phyloP scores from a whole-genome alignment of 2,797 vertebrate species.

The Sebastes diaconus region DNA sequence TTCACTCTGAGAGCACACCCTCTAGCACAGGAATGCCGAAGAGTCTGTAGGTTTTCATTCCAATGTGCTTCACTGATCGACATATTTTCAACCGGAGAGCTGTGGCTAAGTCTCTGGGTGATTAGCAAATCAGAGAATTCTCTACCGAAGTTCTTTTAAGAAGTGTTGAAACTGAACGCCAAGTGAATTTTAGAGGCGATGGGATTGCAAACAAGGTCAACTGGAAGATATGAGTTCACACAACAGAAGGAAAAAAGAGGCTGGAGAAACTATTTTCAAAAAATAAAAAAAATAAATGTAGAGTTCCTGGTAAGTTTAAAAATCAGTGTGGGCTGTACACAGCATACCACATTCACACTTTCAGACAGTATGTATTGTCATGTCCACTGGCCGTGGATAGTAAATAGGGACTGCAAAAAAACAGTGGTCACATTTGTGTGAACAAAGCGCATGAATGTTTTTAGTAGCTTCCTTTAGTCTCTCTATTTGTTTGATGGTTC shows the following conservation, averaged over 20 bases:
- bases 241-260: not conserved
- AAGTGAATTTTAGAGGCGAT: not conserved
- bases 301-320: not conserved
- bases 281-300: not conserved
- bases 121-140: slow-evolving; percentile 17
- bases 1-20: not conserved
- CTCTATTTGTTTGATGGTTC: not conserved
- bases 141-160: not conserved
- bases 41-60: not conserved
- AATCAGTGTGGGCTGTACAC: not conserved
- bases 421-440: too few species aligned
- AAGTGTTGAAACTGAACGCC: not conserved
- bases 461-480: not conserved
- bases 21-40: not conserved
- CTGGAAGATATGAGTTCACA: not conserved
- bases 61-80: slow-evolving; percentile 2
- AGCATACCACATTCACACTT: not conserved
- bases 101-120: not conserved
- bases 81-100: not conserved
- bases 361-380: not conserved
- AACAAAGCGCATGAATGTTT: not conserved
- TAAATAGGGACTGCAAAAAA: not conserved
- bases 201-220: not conserved
- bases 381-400: not conserved
- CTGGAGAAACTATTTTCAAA: too few species aligned